Base-by-base conservation (phyloP, 2,888 invertebrate species). In the Charanyca ferruginea region DNA sequence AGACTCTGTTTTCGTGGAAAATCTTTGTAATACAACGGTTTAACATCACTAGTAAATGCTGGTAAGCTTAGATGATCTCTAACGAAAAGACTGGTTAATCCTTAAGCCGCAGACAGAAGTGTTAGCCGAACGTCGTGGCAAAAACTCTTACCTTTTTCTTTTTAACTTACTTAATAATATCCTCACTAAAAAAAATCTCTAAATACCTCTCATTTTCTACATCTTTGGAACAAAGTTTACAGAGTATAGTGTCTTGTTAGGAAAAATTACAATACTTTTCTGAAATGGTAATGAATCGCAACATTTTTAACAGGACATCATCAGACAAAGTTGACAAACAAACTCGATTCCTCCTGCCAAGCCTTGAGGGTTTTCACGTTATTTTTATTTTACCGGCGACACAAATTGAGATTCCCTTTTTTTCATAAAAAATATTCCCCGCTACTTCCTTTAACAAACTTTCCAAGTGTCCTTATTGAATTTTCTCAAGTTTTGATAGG, bases 401-500 rank as follows among this genome's bases (percentile, higher is more conserved):
- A 91, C 91, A 91, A 93, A 93, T 92, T 92, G 92, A 89, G 92
- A 91, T 88, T 89, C 88, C 88, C 68, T 76, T 86, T 87, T 91
- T 91, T 91, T 87, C 85, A 92, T 91, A 89, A 92, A 89, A 89
- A 93, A 93, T 92, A 92, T 93, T 91, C 91, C 87, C 87, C 82
- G 92, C 91, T 93, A 92, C 93, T 91, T 91, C 90, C 90, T 90
- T 92, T 93, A 93, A 92, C 93, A 93, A 95, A 95, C 91, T 95
- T 94, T 88, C 90, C 87, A 94, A 95, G 93, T 94, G 93, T 90
- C 93, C 90, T 95, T 95, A 95, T 95, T 95, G 94, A 95, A 95
- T 95, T 95, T 94, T 91, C 94, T 90, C 91, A 94, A 95, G 93
- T 95, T 95, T 94, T 95, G 95, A 95, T 95, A 94, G 95, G 95